A percentile compares a stretch with the other conserved stretches of the same genome.
Conservation (phyloP, 1,140 invertebrate species). For the silkworm (Bombyx mori) region DNA sequence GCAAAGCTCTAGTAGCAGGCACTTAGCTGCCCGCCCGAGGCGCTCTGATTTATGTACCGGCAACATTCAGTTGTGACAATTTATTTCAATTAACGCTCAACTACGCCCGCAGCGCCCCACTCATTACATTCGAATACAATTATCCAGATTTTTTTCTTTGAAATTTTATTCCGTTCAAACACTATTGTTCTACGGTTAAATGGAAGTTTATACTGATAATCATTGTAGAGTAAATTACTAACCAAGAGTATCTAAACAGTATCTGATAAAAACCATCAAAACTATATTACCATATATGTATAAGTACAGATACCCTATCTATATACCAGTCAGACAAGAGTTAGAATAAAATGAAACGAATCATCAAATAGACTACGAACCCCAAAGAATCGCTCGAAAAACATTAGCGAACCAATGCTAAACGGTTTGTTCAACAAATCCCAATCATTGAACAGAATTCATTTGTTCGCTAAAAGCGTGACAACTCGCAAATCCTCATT, state of each 20-base stretch:
- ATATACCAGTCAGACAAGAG: too few relatives aligned
- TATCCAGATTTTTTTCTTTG: too few relatives aligned
- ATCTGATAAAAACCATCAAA: too few relatives aligned
- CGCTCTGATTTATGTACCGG: conserved; percentile 64
- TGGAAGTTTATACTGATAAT: too few relatives aligned
- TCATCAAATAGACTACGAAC: neutral
- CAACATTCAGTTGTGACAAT: conserved; percentile 62
- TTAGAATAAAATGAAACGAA: too few relatives aligned
- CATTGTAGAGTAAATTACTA: too few relatives aligned
- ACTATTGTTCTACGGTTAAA: too few relatives aligned
- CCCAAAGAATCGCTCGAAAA: conserved; percentile 1
- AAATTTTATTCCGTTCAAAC: too few relatives aligned
- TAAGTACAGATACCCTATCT: too few relatives aligned
- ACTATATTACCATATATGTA: too few relatives aligned
- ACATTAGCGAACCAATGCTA: conserved; percentile 34
- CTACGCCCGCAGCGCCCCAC: conserved; percentile 31
- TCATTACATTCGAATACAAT: too few relatives aligned
- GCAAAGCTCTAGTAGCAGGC: conserved; percentile 41
- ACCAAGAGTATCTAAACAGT: too few relatives aligned
- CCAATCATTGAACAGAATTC: conserved; percentile 56
- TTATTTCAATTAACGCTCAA: conserved; percentile 66
- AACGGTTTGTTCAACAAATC: conserved; percentile 55
- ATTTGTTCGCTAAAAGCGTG: conserved; percentile 64
- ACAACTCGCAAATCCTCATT: conserved; percentile 42
- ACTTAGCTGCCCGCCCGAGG: conserved; percentile 62